Base-by-base conservation (phyloP, 2,113 vertebrate species). In the Malurus alboscapulatus region DNA sequence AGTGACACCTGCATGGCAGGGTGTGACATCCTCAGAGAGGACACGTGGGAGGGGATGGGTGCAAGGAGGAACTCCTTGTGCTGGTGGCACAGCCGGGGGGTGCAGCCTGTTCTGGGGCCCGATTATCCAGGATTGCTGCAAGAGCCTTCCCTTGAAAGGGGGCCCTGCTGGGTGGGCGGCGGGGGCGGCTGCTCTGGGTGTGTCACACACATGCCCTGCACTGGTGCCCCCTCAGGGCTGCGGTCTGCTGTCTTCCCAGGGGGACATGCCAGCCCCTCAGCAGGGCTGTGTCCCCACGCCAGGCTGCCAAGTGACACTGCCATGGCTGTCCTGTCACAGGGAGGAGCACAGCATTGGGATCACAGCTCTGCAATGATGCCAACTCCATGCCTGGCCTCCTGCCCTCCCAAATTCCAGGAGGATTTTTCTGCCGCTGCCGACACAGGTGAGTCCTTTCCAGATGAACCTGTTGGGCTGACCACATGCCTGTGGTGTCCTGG, bases 401-500 rank as follows among this genome's bases (percentile, higher is more conserved):
- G 48, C 34, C 69, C 77, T 40, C 38, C 10, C 0, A 0, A 86
- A 53, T 57, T 75, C 62, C 48, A 50, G 38, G 29, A 58, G 36
- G 53, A 15, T 62, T 86, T 79, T 10, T 51, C 29, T 77, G 27
- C 44, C 50, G 3, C 38, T 32, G 42, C 30, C 42, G 44, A 5
- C 0, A 1, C 22, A n/a, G 25, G 19, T 2, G 2, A 67, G 53
- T 76, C 76, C 34, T 62, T 40, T 61, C 42, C 68, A 71, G 48
- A 36, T 24, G 19, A 34, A 54, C 48, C 25, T 25, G 11, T 1
- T 3, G 20, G 30, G 30, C 55, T 85, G 79, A 65, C 20, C 19
- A 34, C 2, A 0, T 47, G 50, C 29, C 38, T 0, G 0, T 0
- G 0, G 4, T 34, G 38, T 53, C 47, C 66, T 47, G 63, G 40